A percentile compares a stretch with the other conserved stretches of the same genome.
Conservation (phyloP, 2,888 invertebrate species). For the Phyllotreta cruciferae region DNA sequence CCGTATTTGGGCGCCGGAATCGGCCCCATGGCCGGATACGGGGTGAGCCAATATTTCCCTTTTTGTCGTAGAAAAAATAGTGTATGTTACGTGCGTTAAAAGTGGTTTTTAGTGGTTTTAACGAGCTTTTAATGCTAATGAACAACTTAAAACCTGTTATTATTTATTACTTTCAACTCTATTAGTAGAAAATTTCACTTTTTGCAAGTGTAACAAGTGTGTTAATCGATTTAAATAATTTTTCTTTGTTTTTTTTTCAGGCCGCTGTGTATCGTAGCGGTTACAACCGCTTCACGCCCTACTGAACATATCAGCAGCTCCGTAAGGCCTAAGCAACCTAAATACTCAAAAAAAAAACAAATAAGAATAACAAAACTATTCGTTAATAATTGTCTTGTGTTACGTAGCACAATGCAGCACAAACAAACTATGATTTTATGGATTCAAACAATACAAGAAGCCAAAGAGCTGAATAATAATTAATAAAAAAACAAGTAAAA, state of each 20-base stretch:
- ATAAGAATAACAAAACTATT: conserved; percentile 8
- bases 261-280: conserved; percentile 93
- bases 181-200: neutral
- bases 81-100: conserved; percentile 35
- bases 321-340: conserved; percentile 52
- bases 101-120: too few species aligned
- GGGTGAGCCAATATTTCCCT: conserved; percentile 70
- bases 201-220: neutral
- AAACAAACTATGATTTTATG: conserved; percentile 44
- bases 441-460: conserved; percentile 48
- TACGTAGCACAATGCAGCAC: conserved; percentile 55
- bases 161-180: neutral
- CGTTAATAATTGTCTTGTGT: conserved; percentile 56
- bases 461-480: conserved; percentile 58
- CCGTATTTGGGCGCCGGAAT: conserved; percentile 95
- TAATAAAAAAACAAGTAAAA: conserved; percentile 40
- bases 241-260: conserved; percentile 63
- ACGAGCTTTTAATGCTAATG: too few species aligned
- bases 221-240: conserved; percentile 7
- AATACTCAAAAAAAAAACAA: conserved; percentile 43
- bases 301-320: conserved; percentile 68
- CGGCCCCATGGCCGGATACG: conserved; percentile 96
- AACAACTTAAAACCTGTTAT: too few species aligned
- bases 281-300: conserved; percentile 94
- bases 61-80: conserved; percentile 1